Base-by-base conservation (phyloP, 2,797 vertebrate species). In the Ceyx erithaca region DNA sequence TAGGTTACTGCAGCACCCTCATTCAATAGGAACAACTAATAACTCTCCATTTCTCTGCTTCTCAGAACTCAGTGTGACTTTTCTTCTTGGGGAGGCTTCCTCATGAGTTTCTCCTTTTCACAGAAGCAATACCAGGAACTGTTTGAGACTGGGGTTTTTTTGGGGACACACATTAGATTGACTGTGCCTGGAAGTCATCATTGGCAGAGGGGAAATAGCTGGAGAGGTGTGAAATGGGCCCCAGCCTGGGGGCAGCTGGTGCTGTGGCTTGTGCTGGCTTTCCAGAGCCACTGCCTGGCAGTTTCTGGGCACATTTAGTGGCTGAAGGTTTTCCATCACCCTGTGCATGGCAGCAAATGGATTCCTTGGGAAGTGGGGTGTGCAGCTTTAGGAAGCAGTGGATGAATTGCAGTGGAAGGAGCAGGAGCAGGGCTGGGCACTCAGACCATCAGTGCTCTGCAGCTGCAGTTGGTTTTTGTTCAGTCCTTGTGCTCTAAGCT, bases 21-120 rank as follows among this genome's bases (percentile, higher is more conserved):
- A 12, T 37, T 73, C 57, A 10, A 0, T 11, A 7, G 1, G 35
- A 43, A 45, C 30, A 73, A n/a, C 30, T 33, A 67, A 1, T 2
- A 10, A 23, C 25, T 40, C 37, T 6, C 37, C 37, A 40, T 40
- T 40, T 40, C 37, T 40, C 37, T 40, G 1, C 26, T 59, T 69
- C 33, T 59, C 58, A 45, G 35, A 69, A 58, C 33, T 73, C 14
- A 30, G 21, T 19, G 14, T 31, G 25, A 6, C 71, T 76, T 85
- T 85, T 63, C 25, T 76, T 64, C 75, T 9, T 49, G 16, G 43
- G 66, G 12, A 37, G 30, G 48, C 40, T 89, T 87, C 51, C 52
- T 79, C 28, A 12, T 11, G 51, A 59, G 25, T 22, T 31, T 6
- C 21, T 26, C 0, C 0, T 49, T 66, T 45, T 72, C 17, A 21